Base-by-base conservation (phyloP, 2,113 vertebrate genomes). In the Promerops cafer region DNA sequence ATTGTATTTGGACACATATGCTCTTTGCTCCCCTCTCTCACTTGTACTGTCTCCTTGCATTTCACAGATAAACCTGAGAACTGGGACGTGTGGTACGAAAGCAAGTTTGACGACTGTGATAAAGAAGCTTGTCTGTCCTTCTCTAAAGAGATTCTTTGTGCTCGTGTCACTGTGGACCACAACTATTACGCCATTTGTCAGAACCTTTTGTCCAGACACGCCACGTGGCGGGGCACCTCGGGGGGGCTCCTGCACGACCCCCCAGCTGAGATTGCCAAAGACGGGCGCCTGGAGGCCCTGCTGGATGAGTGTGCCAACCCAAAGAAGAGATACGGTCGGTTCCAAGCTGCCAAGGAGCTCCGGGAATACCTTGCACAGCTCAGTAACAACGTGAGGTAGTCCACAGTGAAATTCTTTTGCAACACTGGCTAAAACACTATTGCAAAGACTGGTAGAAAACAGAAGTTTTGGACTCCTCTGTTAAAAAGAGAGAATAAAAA, bases 161-260 rank as follows among this genome's bases (percentile, higher is more conserved):
- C 99, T 83, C 98, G 99, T 44, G 98, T 99, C 94, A 99, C 99
- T 40, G 99, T 99, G 97, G 99, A 99, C 98, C 99, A 99, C 98
- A 99, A 99, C 97, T 99, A 99, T n/a, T 99, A 99, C 23, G 99
- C 99, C 47, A 60, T 99, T 95, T 99, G 99, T 95, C 99, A 99
- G 97, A 99, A 99, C 98, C 99, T 99, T 89, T 98, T 99, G 92
- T 99, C 99, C 27, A 98, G 98, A 95, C 99, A 99, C 7, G 99
- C 99, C 97, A 99, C 98, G 1, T 99, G 99, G 99, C 98, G 99
- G 93, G 99, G 99, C 91, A 99, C 99, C 87, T 99, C 99, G 2
- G 99, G 99, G 66, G 99, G 99, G 70, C 99, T 99, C 24, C 99
- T 99, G 76, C 99, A 99, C 13, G 98, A 99, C 97, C 99, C 99